phyloP scores from a whole-genome alignment of 1,140 invertebrate genomes.

The Conus ventricosus region DNA sequence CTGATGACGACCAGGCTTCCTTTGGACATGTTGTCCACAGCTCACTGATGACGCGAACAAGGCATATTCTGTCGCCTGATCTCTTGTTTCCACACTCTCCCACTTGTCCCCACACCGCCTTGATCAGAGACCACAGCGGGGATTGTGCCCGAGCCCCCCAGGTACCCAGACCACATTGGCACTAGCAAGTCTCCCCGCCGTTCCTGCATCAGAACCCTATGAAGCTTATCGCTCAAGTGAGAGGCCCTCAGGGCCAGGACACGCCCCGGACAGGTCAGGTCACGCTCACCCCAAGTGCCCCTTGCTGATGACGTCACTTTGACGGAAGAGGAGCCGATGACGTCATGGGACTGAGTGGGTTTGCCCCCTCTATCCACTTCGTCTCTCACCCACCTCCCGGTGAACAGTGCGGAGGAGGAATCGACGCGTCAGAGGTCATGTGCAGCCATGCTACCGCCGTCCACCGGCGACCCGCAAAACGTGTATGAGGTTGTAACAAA shows the following conservation, averaged over 20 bases:
- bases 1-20: background rate
- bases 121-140: background rate
- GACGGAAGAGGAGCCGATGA: background rate
- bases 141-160: background rate
- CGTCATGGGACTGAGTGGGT: background rate
- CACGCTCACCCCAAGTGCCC: background rate
- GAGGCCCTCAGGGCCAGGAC: background rate
- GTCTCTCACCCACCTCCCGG: background rate
- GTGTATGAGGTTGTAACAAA: conserved; percentile 5
- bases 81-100: background rate
- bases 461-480: conserved; percentile 1
- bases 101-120: background rate
- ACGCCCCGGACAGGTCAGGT: background rate
- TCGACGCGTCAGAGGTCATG: background rate
- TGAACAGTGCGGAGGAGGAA: background rate
- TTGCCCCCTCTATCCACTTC: background rate
- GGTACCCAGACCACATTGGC: background rate
- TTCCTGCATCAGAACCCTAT: background rate
- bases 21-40: too few species aligned
- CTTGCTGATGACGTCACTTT: background rate
- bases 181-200: background rate
- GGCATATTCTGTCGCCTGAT: background rate
- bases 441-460: background rate
- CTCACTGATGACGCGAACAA: too few species aligned
- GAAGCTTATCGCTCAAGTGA: background rate